Evolutionary conservation across 2,888 invertebrate genomes (phyloP), one percentile per base, ranked within the genome.

Genomic region (Zaprionus bogoriensis): DNA sequence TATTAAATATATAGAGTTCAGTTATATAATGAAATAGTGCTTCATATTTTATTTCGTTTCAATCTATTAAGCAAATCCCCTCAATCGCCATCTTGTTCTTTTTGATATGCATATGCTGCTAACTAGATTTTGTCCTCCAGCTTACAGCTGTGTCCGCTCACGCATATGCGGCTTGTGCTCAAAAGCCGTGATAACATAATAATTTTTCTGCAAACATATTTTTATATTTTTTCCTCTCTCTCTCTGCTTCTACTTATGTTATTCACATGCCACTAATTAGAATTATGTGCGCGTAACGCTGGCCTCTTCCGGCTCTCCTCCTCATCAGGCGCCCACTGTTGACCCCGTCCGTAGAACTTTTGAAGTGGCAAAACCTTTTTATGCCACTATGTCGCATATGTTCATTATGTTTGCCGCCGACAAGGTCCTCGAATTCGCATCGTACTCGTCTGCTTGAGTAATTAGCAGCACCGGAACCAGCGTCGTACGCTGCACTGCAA

Each of bases 141-240:
- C 25, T 57, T 48, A 27, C 47, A 27, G 42, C 42, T 52, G 52
- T 41, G 58, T 38, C 71, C 60, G 63, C 57, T 59, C 67, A 75
- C 68, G 75, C 81, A 73, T 80, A 72, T 55, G 72, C 72, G 45
- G 61, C 67, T 69, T 69, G 63, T 65, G 62, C 69, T 80, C 77
- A 79, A 80, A 82, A 80, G 72, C 74, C 74, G 76, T 82, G 82
- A 78, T 82, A 78, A 79, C 76, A 76, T 78, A 82, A 79, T 60
- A 67, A 59, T 72, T 67, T 71, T 71, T 67, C 47, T 58, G 54
- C 72, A 47, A 58, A 28, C 44, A 38, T 19, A 41, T 32, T 4
- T n/a, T 38, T 3, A 1, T 32, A 42, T 63, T 63, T 65, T 66
- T 64, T 22, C 42, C 19, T 41, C 12, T 2, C 47, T 42, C 41